These are phyloP conservation scores for Pseudopleuronectes americanus DNA, from an alignment of 2,797 vertebrate species.

Conservation along the genomic window DNA sequence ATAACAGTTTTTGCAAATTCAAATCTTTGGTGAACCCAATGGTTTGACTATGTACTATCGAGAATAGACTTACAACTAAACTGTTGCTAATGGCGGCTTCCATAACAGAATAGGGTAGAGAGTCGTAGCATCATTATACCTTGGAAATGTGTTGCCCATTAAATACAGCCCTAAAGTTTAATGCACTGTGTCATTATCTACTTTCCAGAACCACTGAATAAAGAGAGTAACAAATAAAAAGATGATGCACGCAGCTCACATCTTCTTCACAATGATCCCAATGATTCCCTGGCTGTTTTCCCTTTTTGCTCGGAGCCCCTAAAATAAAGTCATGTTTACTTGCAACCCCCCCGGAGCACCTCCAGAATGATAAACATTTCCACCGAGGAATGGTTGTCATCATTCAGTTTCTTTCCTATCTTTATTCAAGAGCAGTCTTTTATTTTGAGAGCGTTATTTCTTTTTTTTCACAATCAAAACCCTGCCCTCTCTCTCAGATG, in stretches of 20 bases:
- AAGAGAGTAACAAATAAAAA: background rate
- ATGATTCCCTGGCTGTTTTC: constrained; percentile 1
- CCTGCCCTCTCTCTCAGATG: too few species aligned
- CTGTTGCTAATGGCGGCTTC: background rate
- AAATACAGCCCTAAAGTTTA: background rate
- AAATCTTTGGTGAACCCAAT: background rate
- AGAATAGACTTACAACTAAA: background rate
- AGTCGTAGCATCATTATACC: background rate
- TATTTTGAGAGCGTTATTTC: background rate
- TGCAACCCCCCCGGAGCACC: background rate
- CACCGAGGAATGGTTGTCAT: background rate
- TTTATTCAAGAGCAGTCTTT: background rate
- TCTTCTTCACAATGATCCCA: background rate
- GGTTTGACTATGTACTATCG: background rate
- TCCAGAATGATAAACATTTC: background rate
- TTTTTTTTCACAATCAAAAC: too few species aligned
- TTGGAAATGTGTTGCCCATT: background rate
- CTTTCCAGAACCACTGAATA: background rate
- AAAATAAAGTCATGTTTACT: background rate
- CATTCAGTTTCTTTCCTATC: background rate
- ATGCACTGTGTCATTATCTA: background rate
- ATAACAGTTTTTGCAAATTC: constrained; percentile 6
- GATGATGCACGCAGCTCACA: background rate
- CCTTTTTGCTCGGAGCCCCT: background rate
- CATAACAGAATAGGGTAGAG: background rate